Evolutionary conservation across 1,140 invertebrate species (phyloP).

Genomic region (Scaptomyza pallida): DNA sequence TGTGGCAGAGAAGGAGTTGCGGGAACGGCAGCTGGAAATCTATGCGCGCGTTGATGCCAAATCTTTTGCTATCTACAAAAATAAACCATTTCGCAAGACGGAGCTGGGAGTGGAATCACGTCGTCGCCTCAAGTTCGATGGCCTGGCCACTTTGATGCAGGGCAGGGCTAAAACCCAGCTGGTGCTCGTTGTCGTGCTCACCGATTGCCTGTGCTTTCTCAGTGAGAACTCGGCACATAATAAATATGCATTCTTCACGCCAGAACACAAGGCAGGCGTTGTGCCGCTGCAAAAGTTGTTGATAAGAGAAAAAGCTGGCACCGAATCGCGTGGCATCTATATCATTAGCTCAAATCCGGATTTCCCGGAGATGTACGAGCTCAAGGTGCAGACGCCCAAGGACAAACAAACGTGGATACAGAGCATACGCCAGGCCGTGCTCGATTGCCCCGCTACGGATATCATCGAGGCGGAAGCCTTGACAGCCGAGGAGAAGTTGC

Average conservation of each 20-base stretch:
- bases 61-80: conserved; percentile 92
- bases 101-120: conserved; percentile 93
- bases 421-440: conserved; percentile 90
- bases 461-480: conserved; percentile 86
- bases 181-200: conserved; percentile 94
- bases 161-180: conserved; percentile 92
- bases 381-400: conserved; percentile 94
- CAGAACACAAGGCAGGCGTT: conserved; percentile 95
- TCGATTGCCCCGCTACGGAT: conserved; percentile 88
- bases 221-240: conserved; percentile 92
- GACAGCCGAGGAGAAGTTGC: conserved; percentile 90
- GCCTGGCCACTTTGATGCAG: conserved; percentile 92
- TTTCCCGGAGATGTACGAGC: conserved; percentile 97
- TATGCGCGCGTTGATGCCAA: conserved; percentile 96
- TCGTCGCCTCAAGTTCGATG: conserved; percentile 94
- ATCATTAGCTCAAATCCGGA: conserved; percentile 93
- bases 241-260: conserved; percentile 93
- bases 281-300: conserved; percentile 95
- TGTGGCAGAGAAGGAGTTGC: conserved; percentile 95
- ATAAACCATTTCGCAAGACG: conserved; percentile 96
- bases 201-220: conserved; percentile 95
- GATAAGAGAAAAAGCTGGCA: conserved; percentile 95
- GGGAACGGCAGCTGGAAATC: conserved; percentile 95
- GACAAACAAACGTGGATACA: conserved; percentile 95
- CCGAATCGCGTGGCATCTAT: conserved; percentile 94